A percentile compares a stretch with the other conserved stretches of the same genome.
phyloP scores from a whole-genome alignment of 2,888 invertebrate genomes.

The Caenorhabditis imperialis region DNA sequence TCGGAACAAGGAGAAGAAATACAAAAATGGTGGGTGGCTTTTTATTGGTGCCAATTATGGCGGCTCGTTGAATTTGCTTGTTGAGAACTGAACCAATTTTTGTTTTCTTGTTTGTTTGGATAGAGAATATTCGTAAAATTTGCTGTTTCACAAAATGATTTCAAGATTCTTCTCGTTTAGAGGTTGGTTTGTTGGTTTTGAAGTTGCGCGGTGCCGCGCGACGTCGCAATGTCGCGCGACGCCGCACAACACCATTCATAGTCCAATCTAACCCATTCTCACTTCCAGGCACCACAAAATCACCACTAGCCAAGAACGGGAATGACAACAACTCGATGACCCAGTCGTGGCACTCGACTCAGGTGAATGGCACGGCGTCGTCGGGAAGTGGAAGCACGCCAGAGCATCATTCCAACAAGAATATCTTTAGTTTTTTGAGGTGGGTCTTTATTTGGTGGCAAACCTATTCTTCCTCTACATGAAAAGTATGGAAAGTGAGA shows the following conservation, averaged over 20 bases:
- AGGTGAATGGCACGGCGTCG: slow-evolving; percentile 41
- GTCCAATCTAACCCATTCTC: not conserved
- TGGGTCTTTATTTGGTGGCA: too few relatives aligned
- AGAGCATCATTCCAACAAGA: slow-evolving; percentile 50
- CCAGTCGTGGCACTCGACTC: slow-evolving; percentile 61
- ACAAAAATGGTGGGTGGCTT: slow-evolving; percentile 37
- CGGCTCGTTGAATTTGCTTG: not conserved
- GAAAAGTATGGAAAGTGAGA: too few relatives aligned
- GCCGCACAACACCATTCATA: not conserved
- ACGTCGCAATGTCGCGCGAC: too few relatives aligned
- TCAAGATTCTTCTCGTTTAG: slow-evolving; percentile 43
- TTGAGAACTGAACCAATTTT: not conserved
- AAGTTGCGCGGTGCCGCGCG: too few relatives aligned
- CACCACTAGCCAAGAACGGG: slow-evolving; percentile 31
- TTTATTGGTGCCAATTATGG: slow-evolving; percentile 11
- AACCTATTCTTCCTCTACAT: too few relatives aligned
- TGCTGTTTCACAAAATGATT: slow-evolving; percentile 25
- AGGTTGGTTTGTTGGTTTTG: slow-evolving; percentile 11
- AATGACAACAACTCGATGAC: slow-evolving; percentile 57
- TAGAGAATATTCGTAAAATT: too few relatives aligned
- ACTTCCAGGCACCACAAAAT: slow-evolving; percentile 28
- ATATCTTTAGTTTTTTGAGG: slow-evolving; percentile 65
- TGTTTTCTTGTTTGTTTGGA: not conserved
- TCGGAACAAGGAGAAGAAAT: slow-evolving; percentile 65
- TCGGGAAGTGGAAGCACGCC: slow-evolving; percentile 43